Evolutionary conservation across 2,888 invertebrate species (phyloP), one percentile per base, ranked within the genome.

Genomic region (Metellina segmentata): DNA sequence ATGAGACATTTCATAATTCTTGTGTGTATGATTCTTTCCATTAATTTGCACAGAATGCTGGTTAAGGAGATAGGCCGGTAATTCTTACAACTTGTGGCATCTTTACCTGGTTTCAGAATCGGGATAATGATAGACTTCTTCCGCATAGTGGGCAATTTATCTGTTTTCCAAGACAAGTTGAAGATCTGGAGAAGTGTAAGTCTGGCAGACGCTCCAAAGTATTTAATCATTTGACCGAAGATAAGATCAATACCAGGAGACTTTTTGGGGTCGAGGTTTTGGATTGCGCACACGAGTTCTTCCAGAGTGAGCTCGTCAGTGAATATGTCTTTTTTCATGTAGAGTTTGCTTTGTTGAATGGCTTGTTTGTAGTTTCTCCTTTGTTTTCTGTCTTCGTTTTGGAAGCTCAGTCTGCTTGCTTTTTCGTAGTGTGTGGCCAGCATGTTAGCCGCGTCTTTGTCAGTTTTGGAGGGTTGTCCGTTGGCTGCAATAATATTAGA

Each of bases 391-490:
- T 83, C 72, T 20, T 72, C 13, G 16, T 1, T 48, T 34, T 7
- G 11, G 49, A 7, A 88, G 8, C 6, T n/a, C 6, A 74, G 49
- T 49, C 53, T 82, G 11, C 82, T 82, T 49, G 52, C 19, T 19
- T 34, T 72, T 85, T 75, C 82, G 8, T 82, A 82, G 8, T 75
- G 49, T n/a, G 52, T 53, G 13, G 70, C 69, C 74, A 69, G 69
- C 78, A 70, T 34, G 19, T 71, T 89, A 69, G 70, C 71, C 34
- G 83, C 70, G 48, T 70, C 75, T 75, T 75, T 82, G 69, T 77
- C 75, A 20, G 69, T 89, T 78, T 49, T 83, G 13, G 70, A 48
- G 11, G 70, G 0, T 52, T 9, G 8, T 20, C 83, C 83, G 48
- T 70, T 34, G 7, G 13, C 48, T 11, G 51, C 74, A 5, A 77